Base-by-base conservation (phyloP, 2,888 invertebrate genomes). In the Autographa gamma region DNA sequence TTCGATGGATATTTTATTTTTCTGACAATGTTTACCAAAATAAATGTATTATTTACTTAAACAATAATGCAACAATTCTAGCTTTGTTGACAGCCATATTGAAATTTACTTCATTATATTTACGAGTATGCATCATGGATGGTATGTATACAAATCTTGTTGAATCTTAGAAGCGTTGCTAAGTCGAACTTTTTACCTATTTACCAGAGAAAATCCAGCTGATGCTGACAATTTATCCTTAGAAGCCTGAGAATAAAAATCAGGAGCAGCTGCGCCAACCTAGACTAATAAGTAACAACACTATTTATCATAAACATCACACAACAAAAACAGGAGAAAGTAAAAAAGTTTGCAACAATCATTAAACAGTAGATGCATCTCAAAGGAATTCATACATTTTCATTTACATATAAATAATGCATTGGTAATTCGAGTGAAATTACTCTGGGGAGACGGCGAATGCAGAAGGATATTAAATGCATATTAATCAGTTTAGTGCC, bases 341-440 rank as follows among this genome's bases (percentile, higher is more conserved):
- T 73, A 77, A 76, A 82, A 79, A 74, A 73, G 74, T 71, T 83
- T 64, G 66, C 60, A 43, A 54, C 60, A 73, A n/a, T 41, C 75
- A 79, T 79, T 71, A 78, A 79, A 77, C 70, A 74, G 73, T 76
- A 13, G 54, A 56, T 56, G 69, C 54, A 79, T 74, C 79, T 83
- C 85, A 83, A 83, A 81, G 84, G 86, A 83, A 84, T 86, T 83
- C 86, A 86, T 86, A 84, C 83, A 86, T 86, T 89, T 90, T 86
- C 84, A 92, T 93, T 92, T 88, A 86, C 92, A 92, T 90, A 90
- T 89, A 90, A 91, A 92, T 93, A 92, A 93, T 90, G 88, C 88
- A 89, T 91, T 85, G 86, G 83, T 89, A 89, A 93, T 92, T 90
- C 83, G 86, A 85, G 82, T 85, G 84, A 89, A 89, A 91, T 92